A percentile compares a stretch with the other conserved stretches of the same genome.
Evolutionary conservation across 2,888 invertebrate species (phyloP).

Genomic region (Acholoe squamosa): DNA sequence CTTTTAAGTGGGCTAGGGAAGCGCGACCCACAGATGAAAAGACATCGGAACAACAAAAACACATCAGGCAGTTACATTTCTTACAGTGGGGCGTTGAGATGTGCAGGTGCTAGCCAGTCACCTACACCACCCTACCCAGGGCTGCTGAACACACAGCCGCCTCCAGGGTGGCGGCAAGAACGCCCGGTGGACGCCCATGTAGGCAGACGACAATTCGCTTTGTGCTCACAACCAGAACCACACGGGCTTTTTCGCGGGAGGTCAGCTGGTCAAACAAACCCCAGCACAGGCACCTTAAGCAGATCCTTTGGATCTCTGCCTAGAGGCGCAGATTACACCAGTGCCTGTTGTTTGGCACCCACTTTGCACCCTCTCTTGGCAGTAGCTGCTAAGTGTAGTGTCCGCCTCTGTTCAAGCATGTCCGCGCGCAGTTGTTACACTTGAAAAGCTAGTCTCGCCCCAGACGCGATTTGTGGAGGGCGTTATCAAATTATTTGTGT

Average conservation of each 20-base stretch:
- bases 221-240: constrained; percentile 39
- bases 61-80: too few species aligned
- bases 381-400: neutral
- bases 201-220: constrained; percentile 37
- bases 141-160: constrained; percentile 35
- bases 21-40: too few species aligned
- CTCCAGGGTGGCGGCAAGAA: constrained; percentile 19
- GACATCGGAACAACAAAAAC: too few species aligned
- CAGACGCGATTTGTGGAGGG: neutral
- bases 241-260: neutral
- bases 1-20: too few species aligned
- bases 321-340: neutral
- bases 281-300: constrained; percentile 23
- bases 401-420: neutral
- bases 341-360: neutral
- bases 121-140: neutral
- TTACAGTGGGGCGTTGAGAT: neutral
- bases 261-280: constrained; percentile 45
- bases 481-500: constrained; percentile 28
- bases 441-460: neutral
- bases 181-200: neutral
- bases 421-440: constrained; percentile 9
- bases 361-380: constrained; percentile 15
- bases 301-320: neutral
- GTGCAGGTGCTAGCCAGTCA: neutral